These are phyloP conservation scores for Agapornis roseicollis DNA, from an alignment of 2,113 vertebrate species.

Conservation along the genomic window DNA sequence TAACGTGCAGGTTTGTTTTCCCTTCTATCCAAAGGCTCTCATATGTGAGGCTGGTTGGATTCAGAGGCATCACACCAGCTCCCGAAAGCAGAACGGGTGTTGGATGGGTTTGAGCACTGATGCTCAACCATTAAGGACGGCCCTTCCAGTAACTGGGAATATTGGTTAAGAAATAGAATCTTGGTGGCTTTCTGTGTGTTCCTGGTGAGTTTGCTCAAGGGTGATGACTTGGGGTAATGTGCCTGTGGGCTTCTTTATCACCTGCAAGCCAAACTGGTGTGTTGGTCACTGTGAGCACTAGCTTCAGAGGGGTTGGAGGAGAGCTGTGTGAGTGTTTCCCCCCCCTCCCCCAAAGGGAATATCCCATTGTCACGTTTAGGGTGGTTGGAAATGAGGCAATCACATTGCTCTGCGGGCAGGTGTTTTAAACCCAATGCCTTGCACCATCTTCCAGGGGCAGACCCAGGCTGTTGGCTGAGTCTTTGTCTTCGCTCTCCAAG, in stretches of 20 bases:
- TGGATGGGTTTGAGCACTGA: background rate
- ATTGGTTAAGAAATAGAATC: background rate
- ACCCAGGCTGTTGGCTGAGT: background rate
- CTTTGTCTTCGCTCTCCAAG: background rate
- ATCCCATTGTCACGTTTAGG: fast-evolving
- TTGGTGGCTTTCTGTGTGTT: background rate
- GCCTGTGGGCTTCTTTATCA: background rate
- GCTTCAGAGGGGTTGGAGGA: background rate
- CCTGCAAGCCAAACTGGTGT: background rate
- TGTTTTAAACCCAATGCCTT: background rate
- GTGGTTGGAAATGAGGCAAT: background rate
- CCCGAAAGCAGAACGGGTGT: fast-evolving
- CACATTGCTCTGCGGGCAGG: fast-evolving
- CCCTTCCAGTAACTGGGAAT: background rate
- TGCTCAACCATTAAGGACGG: background rate
- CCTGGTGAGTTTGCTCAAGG: background rate
- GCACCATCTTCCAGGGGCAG: background rate
- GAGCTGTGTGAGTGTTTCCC: background rate
- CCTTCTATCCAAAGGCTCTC: background rate
- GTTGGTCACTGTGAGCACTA: background rate
- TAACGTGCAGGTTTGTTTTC: background rate
- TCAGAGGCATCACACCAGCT: fast-evolving
- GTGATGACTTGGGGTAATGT: background rate
- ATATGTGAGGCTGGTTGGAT: background rate
- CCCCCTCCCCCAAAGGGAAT: fast-evolving